These are phyloP conservation scores for Scortum barcoo DNA, from an alignment of 2,113 vertebrate genomes.

Conservation along the genomic window DNA sequence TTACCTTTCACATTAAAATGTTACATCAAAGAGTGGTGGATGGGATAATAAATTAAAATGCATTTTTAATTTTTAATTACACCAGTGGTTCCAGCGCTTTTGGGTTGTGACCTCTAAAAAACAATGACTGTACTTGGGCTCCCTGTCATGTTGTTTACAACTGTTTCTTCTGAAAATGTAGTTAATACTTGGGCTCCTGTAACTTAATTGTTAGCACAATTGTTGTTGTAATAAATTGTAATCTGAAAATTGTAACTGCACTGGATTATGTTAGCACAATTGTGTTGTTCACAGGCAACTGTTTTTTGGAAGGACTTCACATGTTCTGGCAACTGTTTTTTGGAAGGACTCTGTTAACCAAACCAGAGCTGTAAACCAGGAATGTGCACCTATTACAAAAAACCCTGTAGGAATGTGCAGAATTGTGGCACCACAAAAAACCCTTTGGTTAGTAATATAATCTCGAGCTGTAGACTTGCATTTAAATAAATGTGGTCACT, in stretches of 20 bases:
- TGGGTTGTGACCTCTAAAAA: background rate
- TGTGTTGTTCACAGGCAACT: background rate
- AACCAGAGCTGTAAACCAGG: background rate
- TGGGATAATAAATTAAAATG: background rate
- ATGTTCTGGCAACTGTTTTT: background rate
- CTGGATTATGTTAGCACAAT: conserved; percentile 28
- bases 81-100: background rate
- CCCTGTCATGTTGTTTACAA: conserved; percentile 24
- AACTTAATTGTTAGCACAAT: too few relatives aligned
- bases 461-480: too few relatives aligned
- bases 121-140: background rate
- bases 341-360: background rate
- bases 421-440: too few relatives aligned
- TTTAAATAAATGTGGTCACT: too few relatives aligned
- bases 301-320: conserved; percentile 22
- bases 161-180: background rate
- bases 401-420: too few relatives aligned
- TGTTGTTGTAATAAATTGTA: too few relatives aligned
- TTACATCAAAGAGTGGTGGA: background rate
- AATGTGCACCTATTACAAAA: too few relatives aligned
- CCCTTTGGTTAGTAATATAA: too few relatives aligned
- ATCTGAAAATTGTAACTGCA: background rate
- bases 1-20: background rate
- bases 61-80: background rate
- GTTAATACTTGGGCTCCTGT: too few relatives aligned